These are phyloP conservation scores for Engystomops pustulosus DNA, from an alignment of 2,113 vertebrate genomes.

Conservation along the genomic window DNA sequence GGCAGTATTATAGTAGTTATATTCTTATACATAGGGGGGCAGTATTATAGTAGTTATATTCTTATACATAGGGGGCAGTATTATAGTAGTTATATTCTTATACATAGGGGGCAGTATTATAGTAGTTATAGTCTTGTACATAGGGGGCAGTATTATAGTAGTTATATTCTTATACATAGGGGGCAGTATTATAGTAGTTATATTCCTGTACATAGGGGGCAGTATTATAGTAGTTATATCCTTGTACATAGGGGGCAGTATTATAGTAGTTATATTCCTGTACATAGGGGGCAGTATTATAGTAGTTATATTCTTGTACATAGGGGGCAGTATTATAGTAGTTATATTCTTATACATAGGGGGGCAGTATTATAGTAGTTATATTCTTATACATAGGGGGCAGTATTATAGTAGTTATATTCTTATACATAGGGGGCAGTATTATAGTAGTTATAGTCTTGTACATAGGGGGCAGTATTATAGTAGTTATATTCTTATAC, in stretches of 20 bases:
- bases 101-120: not conserved
- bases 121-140: constrained; percentile 3
- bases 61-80: not conserved
- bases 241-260: too few species aligned
- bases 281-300: not conserved
- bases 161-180: constrained; percentile 5
- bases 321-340: not conserved
- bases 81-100: not conserved
- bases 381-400: too few species aligned
- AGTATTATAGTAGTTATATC: too few species aligned
- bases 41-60: constrained; percentile 19
- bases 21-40: not conserved
- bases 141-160: not conserved
- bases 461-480: not conserved
- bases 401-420: constrained; percentile 1
- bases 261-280: not conserved
- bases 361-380: too few species aligned
- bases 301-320: constrained; percentile 4
- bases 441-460: not conserved
- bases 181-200: constrained; percentile 10
- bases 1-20: constrained; percentile 10
- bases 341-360: not conserved
- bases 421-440: not conserved
- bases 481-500: not conserved
- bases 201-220: too few species aligned